Evolutionary conservation across 2,888 invertebrate genomes (phyloP).

Genomic region (Oligia latruncula): DNA sequence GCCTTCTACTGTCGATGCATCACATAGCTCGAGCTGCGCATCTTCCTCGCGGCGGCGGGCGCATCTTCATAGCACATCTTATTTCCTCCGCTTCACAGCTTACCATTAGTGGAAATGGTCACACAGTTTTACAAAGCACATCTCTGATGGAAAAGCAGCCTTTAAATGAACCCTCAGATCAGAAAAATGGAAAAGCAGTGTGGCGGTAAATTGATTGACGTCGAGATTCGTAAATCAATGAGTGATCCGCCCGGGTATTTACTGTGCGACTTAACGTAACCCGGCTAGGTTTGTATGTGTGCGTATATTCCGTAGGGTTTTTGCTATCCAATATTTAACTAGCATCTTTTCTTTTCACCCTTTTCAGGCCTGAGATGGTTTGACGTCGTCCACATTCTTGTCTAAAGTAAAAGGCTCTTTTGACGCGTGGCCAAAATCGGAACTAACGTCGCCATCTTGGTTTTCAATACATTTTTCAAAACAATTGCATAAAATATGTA

Average conservation of each 20-base stretch:
- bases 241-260: constrained; percentile 20
- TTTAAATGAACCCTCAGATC: not conserved
- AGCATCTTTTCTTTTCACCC: not conserved
- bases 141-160: not conserved
- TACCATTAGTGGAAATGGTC: too few relatives aligned
- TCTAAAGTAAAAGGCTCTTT: not conserved
- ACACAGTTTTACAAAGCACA: not conserved
- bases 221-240: constrained; percentile 6
- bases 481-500: not conserved
- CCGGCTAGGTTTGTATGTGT: constrained; percentile 1
- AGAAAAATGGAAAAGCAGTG: not conserved
- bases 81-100: too few relatives aligned
- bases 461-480: not conserved
- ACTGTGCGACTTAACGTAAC: constrained; percentile 4
- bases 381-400: not conserved
- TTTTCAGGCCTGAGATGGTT: not conserved
- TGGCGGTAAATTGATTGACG: not conserved
- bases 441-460: not conserved
- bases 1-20: too few relatives aligned
- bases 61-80: too few relatives aligned
- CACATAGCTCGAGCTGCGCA: too few relatives aligned
- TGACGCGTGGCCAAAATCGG: not conserved
- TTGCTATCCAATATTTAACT: constrained; percentile 6
- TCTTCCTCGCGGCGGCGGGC: too few relatives aligned
- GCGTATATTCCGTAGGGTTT: not conserved